These are phyloP conservation scores for Heliconius aoede DNA, from an alignment of 2,888 invertebrate species.

Conservation along the genomic window DNA sequence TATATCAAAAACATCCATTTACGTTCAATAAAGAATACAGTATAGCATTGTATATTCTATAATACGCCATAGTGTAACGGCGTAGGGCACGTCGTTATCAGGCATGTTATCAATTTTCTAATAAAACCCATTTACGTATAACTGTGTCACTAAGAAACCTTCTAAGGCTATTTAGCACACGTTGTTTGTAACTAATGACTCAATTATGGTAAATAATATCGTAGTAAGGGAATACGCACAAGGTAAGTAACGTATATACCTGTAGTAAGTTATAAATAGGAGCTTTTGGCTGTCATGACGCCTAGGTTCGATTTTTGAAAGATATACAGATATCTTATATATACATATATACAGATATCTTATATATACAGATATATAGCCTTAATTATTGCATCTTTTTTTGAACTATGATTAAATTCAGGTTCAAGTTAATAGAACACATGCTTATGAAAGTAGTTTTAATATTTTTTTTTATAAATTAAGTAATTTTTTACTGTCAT, in stretches of 20 bases:
- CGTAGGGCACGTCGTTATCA: slow-evolving; percentile 15
- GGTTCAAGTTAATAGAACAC: too few species aligned
- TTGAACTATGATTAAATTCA: too few species aligned
- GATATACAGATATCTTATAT: too few species aligned
- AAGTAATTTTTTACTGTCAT: neutral
- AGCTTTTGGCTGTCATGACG: too few species aligned
- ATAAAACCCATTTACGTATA: slow-evolving; percentile 22
- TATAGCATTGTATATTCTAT: neutral
- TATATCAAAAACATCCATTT: neutral
- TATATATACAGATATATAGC: too few species aligned
- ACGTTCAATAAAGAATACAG: neutral
- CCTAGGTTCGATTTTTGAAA: too few species aligned
- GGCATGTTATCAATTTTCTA: slow-evolving; percentile 31
- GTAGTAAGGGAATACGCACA: neutral
- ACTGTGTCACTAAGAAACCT: slow-evolving; percentile 14
- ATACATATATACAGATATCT: too few species aligned
- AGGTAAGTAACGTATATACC: too few species aligned
- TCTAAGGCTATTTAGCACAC: slow-evolving; percentile 8
- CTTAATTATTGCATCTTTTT: too few species aligned
- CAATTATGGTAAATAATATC: slow-evolving; percentile 5
- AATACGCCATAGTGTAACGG: neutral
- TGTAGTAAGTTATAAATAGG: too few species aligned
- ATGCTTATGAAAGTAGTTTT: neutral
- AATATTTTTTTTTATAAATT: neutral
- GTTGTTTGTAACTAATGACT: neutral